A percentile compares a stretch with the other conserved stretches of the same genome.
These are phyloP conservation scores for Metellina segmentata DNA, from an alignment of 2,888 invertebrate genomes.

Conservation along the genomic window DNA sequence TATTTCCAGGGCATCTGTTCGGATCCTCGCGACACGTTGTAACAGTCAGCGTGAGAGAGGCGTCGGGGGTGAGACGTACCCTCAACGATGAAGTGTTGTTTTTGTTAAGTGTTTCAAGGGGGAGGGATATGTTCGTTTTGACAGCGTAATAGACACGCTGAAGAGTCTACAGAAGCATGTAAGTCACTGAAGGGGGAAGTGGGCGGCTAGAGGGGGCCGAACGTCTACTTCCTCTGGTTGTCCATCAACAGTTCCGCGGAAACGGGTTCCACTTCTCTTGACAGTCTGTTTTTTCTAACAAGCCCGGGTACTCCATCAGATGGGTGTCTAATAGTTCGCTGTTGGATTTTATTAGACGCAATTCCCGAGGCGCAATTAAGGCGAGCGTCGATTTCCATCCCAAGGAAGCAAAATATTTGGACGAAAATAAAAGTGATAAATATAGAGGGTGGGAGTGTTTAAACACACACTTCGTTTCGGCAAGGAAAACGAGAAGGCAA, in stretches of 20 bases:
- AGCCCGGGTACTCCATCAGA: conserved; percentile 38
- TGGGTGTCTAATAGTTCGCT: conserved; percentile 42
- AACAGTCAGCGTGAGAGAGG: conserved; percentile 24
- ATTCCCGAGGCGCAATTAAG: conserved; percentile 25
- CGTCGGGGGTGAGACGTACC: neutral
- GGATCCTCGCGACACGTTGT: conserved; percentile 41
- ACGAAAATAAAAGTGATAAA: neutral
- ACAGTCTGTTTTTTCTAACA: conserved; percentile 43
- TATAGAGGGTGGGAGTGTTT: neutral
- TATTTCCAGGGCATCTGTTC: conserved; percentile 52
- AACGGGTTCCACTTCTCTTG: conserved; percentile 18
- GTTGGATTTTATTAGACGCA: conserved; percentile 50
- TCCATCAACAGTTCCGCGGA: conserved; percentile 71
- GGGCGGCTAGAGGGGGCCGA: conserved; percentile 35
- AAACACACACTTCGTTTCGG: neutral
- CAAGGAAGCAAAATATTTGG: neutral
- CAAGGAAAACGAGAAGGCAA: neutral
- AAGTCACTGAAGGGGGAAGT: conserved; percentile 38
- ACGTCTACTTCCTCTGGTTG: conserved; percentile 64
- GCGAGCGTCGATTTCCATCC: neutral
- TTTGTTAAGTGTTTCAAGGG: conserved; percentile 57
- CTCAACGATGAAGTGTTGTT: conserved; percentile 70
- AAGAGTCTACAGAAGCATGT: conserved; percentile 60
- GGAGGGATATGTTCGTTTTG: conserved; percentile 60
- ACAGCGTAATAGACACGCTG: conserved; percentile 75